Percentiles rank a stretch among this genome's conserved stretches.
Conservation (phyloP, 2,888 invertebrate species). For the Mactromeris polynyma region DNA sequence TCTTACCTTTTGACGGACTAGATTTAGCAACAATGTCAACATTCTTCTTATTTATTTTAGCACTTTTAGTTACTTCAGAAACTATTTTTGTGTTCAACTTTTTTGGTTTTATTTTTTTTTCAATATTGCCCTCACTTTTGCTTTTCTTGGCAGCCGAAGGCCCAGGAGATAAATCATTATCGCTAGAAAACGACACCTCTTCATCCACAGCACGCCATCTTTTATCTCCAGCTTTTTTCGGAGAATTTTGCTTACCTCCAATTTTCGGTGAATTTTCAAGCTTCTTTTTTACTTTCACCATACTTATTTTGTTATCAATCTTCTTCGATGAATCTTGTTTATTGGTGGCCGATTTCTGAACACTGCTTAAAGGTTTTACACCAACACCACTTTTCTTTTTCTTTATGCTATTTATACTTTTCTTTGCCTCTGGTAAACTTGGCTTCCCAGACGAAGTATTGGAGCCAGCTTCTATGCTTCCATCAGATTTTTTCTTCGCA, state of each 20-base stretch:
- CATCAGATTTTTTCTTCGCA: background rate
- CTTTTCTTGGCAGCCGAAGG: constrained; percentile 12
- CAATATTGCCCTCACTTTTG: background rate
- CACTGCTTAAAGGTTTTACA: too few relatives aligned
- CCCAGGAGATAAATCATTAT: constrained; percentile 1
- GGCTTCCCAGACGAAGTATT: background rate
- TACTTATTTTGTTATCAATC: background rate
- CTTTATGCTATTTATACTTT: background rate
- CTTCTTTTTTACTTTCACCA: background rate
- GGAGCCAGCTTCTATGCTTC: background rate
- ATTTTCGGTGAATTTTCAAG: background rate
- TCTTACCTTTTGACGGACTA: background rate
- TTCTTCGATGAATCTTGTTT: background rate
- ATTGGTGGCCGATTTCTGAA: background rate
- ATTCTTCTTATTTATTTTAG: constrained; percentile 19
- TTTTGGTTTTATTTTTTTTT: background rate
- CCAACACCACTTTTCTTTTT: background rate
- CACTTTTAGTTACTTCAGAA: background rate
- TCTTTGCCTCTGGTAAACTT: background rate
- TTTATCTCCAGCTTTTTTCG: constrained; percentile 17
- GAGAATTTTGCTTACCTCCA: background rate
- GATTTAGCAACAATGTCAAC: background rate
- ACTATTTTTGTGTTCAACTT: background rate
- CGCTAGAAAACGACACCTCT: constrained; percentile 50
- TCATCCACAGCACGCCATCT: constrained; percentile 37